Evolutionary conservation across 2,888 invertebrate species (phyloP).

Genomic region (Rhodophaea formosa): DNA sequence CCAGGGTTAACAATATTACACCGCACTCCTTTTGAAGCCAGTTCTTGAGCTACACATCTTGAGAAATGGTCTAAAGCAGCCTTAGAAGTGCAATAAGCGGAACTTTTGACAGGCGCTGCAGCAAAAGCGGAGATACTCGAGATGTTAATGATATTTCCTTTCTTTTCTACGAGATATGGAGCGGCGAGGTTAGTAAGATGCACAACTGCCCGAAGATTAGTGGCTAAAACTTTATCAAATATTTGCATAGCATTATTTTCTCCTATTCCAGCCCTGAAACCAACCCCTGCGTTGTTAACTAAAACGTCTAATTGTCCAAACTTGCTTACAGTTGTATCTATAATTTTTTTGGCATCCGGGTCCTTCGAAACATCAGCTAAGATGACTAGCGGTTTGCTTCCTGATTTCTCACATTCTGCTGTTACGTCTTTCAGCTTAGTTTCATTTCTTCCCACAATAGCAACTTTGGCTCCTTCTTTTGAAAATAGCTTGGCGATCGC

Average conservation of each 20-base stretch:
- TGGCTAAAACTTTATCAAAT: conserved; percentile 82
- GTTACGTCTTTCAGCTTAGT: background rate
- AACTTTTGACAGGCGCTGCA: conserved; percentile 24
- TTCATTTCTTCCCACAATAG: conserved; percentile 19
- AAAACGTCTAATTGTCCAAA: conserved; percentile 86
- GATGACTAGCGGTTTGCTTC: conserved; percentile 13
- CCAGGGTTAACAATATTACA: conserved; percentile 93
- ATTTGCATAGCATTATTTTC: conserved; percentile 20
- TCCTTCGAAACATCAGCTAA: conserved; percentile 27
- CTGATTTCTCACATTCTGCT: conserved; percentile 8
- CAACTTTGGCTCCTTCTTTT: conserved; percentile 18
- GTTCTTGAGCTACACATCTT: conserved; percentile 89
- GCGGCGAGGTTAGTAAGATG: conserved; percentile 88
- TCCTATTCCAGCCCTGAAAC: conserved; percentile 22
- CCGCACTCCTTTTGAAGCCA: conserved; percentile 86
- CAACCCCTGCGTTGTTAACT: conserved; percentile 72
- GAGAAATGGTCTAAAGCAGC: conserved; percentile 94
- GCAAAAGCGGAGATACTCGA: conserved; percentile 81
- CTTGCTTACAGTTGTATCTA: conserved; percentile 82
- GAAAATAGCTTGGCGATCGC: conserved; percentile 21
- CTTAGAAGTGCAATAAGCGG: conserved; percentile 84
- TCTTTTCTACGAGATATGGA: conserved; percentile 86
- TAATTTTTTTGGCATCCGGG: conserved; percentile 42
- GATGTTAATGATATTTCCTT: conserved; percentile 92
- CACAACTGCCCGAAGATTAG: conserved; percentile 87